A percentile compares a stretch with the other conserved stretches of the same genome.
These are phyloP conservation scores for Chaetura pelagica DNA, from an alignment of 2,113 vertebrate species.

Conservation along the genomic window DNA sequence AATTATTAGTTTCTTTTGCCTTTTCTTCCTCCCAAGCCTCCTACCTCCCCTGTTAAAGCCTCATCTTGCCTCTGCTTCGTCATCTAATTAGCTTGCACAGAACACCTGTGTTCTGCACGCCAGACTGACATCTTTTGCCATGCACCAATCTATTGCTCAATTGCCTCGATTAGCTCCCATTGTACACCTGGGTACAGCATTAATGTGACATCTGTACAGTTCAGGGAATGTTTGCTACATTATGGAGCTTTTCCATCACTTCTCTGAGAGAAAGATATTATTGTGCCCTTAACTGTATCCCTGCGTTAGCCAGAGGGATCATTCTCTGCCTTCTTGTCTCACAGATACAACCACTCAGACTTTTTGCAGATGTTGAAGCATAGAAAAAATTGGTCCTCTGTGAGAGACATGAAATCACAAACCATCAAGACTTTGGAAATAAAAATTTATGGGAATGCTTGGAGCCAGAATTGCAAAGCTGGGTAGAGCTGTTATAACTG, in stretches of 20 bases:
- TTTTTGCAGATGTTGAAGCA: not conserved
- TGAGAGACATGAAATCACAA: not conserved
- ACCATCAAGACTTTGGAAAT: not conserved
- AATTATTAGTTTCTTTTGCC: not conserved
- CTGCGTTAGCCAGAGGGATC: not conserved
- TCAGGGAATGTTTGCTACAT: not conserved
- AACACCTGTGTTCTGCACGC: not conserved
- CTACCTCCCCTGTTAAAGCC: not conserved
- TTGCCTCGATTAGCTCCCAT: not conserved
- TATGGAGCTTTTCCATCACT: not conserved
- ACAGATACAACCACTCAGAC: not conserved
- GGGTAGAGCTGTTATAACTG: not conserved
- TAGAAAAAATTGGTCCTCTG: not conserved
- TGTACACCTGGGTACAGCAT: not conserved
- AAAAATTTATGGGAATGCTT: not conserved
- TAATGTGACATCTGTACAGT: constrained; percentile 3
- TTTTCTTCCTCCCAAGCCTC: not conserved
- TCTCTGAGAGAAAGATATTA: not conserved
- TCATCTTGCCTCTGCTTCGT: accelerated
- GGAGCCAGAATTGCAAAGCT: not conserved
- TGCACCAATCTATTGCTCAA: not conserved
- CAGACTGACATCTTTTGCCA: accelerated
- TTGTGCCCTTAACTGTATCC: not conserved
- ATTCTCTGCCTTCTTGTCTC: not conserved
- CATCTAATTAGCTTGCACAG: not conserved